phyloP scores from a whole-genome alignment of 2,113 vertebrate genomes.

The Megaceryle maxima region DNA sequence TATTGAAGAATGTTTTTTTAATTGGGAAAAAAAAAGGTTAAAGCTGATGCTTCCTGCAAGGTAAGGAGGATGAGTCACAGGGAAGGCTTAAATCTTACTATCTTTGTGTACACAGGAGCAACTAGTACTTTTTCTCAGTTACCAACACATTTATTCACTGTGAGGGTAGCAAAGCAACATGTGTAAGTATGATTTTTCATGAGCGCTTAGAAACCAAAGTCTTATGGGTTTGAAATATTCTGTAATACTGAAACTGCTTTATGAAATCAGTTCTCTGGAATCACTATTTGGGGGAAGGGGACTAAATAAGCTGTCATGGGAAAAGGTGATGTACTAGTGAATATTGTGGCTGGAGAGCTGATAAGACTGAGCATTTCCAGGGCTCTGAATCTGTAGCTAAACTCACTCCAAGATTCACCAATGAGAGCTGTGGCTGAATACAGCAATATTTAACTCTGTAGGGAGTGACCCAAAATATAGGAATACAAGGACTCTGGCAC shows the following conservation, averaged over 20 bases:
- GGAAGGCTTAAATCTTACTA: neutral
- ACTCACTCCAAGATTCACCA: neutral
- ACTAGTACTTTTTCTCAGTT: neutral
- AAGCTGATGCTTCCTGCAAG: neutral
- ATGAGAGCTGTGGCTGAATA: neutral
- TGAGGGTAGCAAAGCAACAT: neutral
- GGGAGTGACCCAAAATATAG: neutral
- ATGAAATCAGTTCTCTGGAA: neutral
- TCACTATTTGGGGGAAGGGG: neutral
- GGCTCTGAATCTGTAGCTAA: neutral
- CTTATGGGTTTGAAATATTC: neutral
- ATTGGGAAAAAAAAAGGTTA: neutral
- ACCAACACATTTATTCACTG: neutral
- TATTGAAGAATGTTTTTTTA: neutral
- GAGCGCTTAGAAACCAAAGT: neutral
- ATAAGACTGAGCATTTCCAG: too few relatives aligned
- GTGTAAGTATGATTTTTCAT: neutral
- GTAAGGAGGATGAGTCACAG: neutral
- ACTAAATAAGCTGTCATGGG: neutral
- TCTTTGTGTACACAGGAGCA: neutral
- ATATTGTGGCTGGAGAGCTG: neutral
- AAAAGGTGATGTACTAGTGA: neutral
- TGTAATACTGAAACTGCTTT: neutral
- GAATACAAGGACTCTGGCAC: neutral
- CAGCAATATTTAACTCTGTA: neutral